Evolutionary conservation across 1,140 invertebrate species (phyloP).

Genomic region (Cyrtorhinus lividipennis): DNA sequence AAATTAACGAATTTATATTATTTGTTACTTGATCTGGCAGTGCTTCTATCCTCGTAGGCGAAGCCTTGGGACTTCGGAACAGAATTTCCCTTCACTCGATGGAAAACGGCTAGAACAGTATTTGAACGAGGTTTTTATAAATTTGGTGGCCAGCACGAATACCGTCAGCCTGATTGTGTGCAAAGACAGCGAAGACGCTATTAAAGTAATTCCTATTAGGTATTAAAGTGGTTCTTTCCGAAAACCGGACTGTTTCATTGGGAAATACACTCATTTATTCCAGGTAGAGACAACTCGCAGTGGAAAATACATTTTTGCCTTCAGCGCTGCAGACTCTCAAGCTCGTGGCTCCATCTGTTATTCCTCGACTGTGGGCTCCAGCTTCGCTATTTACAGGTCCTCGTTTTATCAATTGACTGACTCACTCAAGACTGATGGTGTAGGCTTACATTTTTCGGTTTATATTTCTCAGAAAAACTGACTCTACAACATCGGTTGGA

Average conservation of each 20-base stretch:
- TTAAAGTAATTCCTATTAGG: not conserved
- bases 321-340: not conserved
- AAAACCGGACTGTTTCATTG: not conserved
- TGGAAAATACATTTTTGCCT: constrained; percentile 8
- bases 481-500: not conserved
- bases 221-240: too few species aligned
- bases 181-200: constrained; percentile 9
- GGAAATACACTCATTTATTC: not conserved
- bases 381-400: constrained; percentile 4
- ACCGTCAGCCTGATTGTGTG: not conserved
- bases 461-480: not conserved
- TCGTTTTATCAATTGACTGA: not conserved
- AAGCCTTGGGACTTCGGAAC: not conserved
- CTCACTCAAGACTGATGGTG: not conserved
- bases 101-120: constrained; percentile 1
- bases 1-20: not conserved
- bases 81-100: not conserved
- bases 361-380: not conserved
- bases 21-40: not conserved
- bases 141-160: not conserved
- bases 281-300: not conserved
- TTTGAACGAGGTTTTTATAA: constrained; percentile 6
- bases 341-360: not conserved
- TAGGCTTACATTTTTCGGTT: too few species aligned
- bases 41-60: not conserved